Evolutionary conservation across 2,797 vertebrate species (phyloP), one percentile per base, ranked within the genome.

Genomic region (Channallabes apus): DNA sequence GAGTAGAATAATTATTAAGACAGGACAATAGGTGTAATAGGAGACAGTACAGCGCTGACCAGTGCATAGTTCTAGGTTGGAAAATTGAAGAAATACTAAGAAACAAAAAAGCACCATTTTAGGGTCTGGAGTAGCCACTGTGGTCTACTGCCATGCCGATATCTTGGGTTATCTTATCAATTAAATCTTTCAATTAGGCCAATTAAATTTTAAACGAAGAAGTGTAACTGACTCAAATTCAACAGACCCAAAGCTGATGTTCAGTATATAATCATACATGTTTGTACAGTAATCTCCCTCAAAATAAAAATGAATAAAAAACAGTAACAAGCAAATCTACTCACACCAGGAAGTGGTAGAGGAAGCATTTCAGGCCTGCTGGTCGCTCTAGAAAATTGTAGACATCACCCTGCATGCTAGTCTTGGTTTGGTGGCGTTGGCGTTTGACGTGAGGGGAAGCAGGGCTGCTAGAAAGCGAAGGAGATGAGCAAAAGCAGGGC

Each of bases 371-470:
- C 90, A 96, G 92, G 85, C 97, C 97, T 84, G 96, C 95, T 54
- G 97, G 96, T 92, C 97, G 96, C 92, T 98, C 97, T 88, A 98
- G 93, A 91, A 98, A 98, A 94, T 97, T 98, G 95, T 97, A 98
- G 91, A 98, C 94, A 80, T 96, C 95, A 71, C 96, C 96, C 93
- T 98, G 97, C 81, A 93, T 96, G 90, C 96, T 97, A 88, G 96
- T 97, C 93, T 96, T 96, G 84, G 91, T 88, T 86, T 94, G 91
- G 86, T 95, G 96, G 64, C 88, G 94, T 86, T 92, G 94, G 54
- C 91, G 86, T 18, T 32, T 94, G 92, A 96, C 97, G 76, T 92
- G 94, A 89, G 88, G 93, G n/a, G 85, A 88, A 90, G 88, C 93
- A 11, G 84, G 89, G 65, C 85, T 84, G 65, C 62, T 78, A 41